Conservation (phyloP, 2,797 vertebrate genomes). For the Rhinophrynus dorsalis region DNA sequence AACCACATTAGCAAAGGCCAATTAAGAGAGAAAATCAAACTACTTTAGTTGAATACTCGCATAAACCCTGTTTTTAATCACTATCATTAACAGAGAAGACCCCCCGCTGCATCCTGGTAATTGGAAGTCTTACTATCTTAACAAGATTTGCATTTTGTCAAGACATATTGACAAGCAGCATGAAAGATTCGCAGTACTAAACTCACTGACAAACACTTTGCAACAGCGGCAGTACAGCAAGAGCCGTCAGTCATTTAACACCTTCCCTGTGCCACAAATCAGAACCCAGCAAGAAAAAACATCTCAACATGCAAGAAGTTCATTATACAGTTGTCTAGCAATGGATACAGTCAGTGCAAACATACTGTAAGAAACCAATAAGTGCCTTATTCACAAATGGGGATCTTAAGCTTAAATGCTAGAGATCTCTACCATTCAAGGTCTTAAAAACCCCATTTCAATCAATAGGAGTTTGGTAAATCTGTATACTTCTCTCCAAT, state of each 20-base stretch:
- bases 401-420: no score
- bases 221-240: background rate
- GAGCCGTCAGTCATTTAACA: background rate
- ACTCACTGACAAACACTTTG: no score
- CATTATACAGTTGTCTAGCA: no score
- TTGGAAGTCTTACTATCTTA: conserved; percentile 60
- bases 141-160: conserved; percentile 58
- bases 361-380: no score
- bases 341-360: no score
- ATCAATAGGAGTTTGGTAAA: no score
- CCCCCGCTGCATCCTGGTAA: conserved; percentile 61
- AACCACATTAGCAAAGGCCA: conserved; percentile 57
- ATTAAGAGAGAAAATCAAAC: conserved; percentile 61
- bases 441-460: no score
- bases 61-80: conserved; percentile 58
- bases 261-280: background rate
- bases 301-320: no score
- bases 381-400: no score
- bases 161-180: conserved; percentile 49
- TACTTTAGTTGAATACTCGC: conserved; percentile 55
- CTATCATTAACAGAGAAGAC: conserved; percentile 65
- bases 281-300: no score
- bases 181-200: background rate
- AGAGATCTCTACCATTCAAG: no score
- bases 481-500: no score